Evolutionary conservation across 2,113 vertebrate species (phyloP), one percentile per base, ranked within the genome.

Genomic region (Toxotes jaculatrix): DNA sequence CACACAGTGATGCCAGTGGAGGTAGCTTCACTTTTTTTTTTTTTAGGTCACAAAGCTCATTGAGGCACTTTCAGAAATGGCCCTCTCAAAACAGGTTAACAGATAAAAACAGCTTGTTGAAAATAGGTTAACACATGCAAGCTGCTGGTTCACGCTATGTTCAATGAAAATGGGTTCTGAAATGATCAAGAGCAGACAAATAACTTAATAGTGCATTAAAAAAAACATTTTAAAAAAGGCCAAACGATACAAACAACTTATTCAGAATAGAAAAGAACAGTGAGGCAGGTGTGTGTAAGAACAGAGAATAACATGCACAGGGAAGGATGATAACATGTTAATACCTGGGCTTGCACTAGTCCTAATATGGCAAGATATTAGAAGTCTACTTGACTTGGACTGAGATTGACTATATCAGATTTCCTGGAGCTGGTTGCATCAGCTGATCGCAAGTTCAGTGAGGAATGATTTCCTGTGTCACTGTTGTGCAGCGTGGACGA

Each of bases 91-190:
- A 61, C 53, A 67, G 40, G 61, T 76, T 72, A 56, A 45, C 23
- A 42, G 38, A 75, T 45, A 57, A 79, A 82, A 83, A 76, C 65
- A 62, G 71, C 63, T n/a, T 31, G 53, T 78, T 81, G 38, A 74
- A 78, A 78, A 74, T 64, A 77, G 68, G 57, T 70, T 36, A 65
- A 69, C 71, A 45, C 51, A 38, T 67, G 64, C 53, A 77, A 77
- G 69, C 23, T 17, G 59, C 40, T 23, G 6, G 47, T 57, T 56
- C 23, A 57, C 34, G 51, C 53, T 47, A 38, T 14, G 27, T 45
- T 55, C 1, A 21, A 19, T 62, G 36, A 32, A 75, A 67, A 45
- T 62, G 65, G 27, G 21, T 55, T 23, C n/a, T 49, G 43, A 60
- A 61, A 38, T 34, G 10, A 23, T 60, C 17, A 47, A 47, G 43